Evolutionary conservation across 1,140 invertebrate species (phyloP).

Genomic region (Lucilia cuprina): DNA sequence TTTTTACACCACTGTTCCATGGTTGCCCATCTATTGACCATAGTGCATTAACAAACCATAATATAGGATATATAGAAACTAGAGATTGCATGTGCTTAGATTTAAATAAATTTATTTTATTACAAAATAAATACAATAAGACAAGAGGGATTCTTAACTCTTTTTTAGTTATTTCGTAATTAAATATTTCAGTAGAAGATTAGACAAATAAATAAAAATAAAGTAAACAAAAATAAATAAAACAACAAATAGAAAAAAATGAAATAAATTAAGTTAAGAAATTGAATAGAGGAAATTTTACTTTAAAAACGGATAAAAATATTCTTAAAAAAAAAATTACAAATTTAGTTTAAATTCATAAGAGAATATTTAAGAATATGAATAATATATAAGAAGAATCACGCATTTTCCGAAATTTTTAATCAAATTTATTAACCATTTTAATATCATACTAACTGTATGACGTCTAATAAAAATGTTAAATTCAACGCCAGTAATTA

Average conservation of each 20-base stretch:
- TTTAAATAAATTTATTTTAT: background rate
- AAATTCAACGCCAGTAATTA: too few relatives aligned
- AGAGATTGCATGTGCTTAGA: background rate
- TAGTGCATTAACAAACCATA: background rate
- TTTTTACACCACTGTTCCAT: too few relatives aligned
- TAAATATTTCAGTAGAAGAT: constrained; percentile 27
- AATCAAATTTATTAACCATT: too few relatives aligned
- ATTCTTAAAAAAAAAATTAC: too few relatives aligned
- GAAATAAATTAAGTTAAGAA: background rate
- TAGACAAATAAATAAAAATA: background rate
- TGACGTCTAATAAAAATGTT: too few relatives aligned
- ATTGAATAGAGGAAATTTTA: background rate
- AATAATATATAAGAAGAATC: too few relatives aligned
- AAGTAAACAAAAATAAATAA: background rate
- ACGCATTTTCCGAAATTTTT: too few relatives aligned
- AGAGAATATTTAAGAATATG: too few relatives aligned
- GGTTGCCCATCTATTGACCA: background rate
- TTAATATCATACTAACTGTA: too few relatives aligned
- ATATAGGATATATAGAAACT: too few relatives aligned
- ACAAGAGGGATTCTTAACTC: background rate
- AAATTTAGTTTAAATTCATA: too few relatives aligned
- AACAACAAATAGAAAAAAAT: background rate
- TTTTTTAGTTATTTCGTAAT: constrained; percentile 18
- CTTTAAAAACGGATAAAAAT: background rate
- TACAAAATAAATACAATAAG: constrained; percentile 1